A percentile compares a stretch with the other conserved stretches of the same genome.
phyloP scores from a whole-genome alignment of 2,113 vertebrate species.

The Gambusia affinis region DNA sequence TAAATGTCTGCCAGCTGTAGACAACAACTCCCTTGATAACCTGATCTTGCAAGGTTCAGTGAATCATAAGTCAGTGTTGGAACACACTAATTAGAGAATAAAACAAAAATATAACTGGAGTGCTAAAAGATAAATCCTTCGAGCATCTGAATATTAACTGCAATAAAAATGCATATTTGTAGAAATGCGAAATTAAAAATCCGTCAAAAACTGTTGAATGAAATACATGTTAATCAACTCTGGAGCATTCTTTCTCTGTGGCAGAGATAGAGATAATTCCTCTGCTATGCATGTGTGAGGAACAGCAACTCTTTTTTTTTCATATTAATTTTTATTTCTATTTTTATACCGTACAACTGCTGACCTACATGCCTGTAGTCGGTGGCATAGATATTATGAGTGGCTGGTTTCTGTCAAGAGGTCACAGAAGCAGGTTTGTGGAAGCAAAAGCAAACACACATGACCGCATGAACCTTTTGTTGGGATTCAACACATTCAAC shows the following conservation, averaged over 20 bases:
- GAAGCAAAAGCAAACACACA: background rate
- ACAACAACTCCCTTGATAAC: background rate
- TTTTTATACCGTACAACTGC: slow-evolving; percentile 41
- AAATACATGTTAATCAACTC: background rate
- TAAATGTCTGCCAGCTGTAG: background rate
- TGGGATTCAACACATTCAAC: background rate
- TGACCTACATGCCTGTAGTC: slow-evolving; percentile 41
- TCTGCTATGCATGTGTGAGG: background rate
- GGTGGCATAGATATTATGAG: slow-evolving; percentile 29
- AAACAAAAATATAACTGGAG: background rate
- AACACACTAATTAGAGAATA: background rate
- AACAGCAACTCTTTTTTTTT: slow-evolving; percentile 19
- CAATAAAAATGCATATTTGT: background rate
- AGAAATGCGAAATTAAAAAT: background rate
- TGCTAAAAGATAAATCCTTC: background rate
- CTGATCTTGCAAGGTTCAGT: no score
- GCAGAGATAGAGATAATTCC: background rate
- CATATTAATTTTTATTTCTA: slow-evolving; percentile 19
- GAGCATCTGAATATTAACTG: background rate
- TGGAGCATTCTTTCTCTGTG: background rate
- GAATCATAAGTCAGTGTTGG: no score
- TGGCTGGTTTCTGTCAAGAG: slow-evolving; percentile 40
- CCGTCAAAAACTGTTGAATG: background rate
- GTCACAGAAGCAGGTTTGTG: background rate
- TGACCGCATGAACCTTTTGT: background rate